phyloP scores from a whole-genome alignment of 2,888 invertebrate genomes.

The Apodemia arnacis region DNA sequence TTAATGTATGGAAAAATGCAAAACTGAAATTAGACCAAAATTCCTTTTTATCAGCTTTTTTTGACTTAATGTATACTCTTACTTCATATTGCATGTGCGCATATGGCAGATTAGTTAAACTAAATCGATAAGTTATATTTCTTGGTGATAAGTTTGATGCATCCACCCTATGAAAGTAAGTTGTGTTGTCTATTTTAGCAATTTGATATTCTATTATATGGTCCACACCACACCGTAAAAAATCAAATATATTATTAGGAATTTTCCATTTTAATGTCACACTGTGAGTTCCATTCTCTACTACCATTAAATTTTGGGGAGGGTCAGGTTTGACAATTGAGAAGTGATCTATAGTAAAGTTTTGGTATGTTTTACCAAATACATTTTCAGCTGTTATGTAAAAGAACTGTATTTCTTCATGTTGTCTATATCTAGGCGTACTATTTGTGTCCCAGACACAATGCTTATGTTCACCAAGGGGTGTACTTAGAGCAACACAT shows the following conservation, averaged over 20 bases:
- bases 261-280: slow-evolving; percentile 90
- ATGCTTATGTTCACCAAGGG: slow-evolving; percentile 74
- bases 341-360: slow-evolving; percentile 95
- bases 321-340: slow-evolving; percentile 91
- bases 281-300: slow-evolving; percentile 89
- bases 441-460: slow-evolving; percentile 90
- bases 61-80: slow-evolving; percentile 96
- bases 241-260: slow-evolving; percentile 89
- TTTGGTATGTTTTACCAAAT: slow-evolving; percentile 93
- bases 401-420: slow-evolving; percentile 93
- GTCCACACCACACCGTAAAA: slow-evolving; percentile 89
- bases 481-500: slow-evolving; percentile 84
- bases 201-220: slow-evolving; percentile 92
- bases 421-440: slow-evolving; percentile 91
- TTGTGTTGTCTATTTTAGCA: slow-evolving; percentile 91
- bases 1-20: slow-evolving; percentile 94
- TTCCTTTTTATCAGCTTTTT: slow-evolving; percentile 92
- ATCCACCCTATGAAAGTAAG: slow-evolving; percentile 91
- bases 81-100: slow-evolving; percentile 97
- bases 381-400: slow-evolving; percentile 94
- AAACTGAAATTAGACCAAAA: slow-evolving; percentile 97
- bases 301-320: slow-evolving; percentile 88
- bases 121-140: slow-evolving; percentile 90
- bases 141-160: slow-evolving; percentile 88
- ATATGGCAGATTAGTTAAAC: slow-evolving; percentile 94